A percentile compares a stretch with the other conserved stretches of the same genome.
phyloP scores from a whole-genome alignment of 2,113 vertebrate species.

The Erythrocebus patas region DNA sequence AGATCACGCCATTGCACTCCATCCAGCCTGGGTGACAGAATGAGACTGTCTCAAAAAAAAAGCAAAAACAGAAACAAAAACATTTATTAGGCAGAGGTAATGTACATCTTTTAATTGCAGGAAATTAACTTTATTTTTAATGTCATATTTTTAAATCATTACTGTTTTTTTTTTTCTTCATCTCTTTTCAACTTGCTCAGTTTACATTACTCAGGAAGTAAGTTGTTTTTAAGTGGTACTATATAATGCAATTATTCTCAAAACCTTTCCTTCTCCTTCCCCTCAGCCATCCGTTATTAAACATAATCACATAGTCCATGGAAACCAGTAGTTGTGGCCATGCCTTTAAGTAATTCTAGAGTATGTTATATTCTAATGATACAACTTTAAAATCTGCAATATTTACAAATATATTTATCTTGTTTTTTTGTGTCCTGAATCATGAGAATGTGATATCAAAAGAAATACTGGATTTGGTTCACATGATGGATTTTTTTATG shows the following conservation, averaged over 20 bases:
- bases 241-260: neutral
- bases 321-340: neutral
- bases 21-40: too few relatives aligned
- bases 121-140: constrained; percentile 1
- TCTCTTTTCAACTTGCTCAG: too few relatives aligned
- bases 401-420: neutral
- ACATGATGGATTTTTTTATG: constrained; percentile 17
- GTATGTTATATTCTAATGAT: neutral
- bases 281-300: neutral
- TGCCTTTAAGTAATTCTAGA: neutral
- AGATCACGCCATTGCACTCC: too few relatives aligned
- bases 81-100: neutral
- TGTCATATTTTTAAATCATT: neutral
- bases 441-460: constrained; percentile 4
- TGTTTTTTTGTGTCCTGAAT: neutral
- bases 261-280: neutral
- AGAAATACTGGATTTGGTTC: constrained; percentile 26
- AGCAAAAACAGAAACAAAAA: neutral
- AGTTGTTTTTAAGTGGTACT: neutral
- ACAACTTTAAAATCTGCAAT: neutral
- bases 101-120: neutral
- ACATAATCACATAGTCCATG: neutral
- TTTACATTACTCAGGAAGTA: too few relatives aligned
- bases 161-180: neutral
- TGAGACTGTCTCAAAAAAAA: too few relatives aligned